A percentile compares a stretch with the other conserved stretches of the same genome.
These are phyloP conservation scores for Melinaea menophilus DNA, from an alignment of 2,888 invertebrate genomes.

Conservation along the genomic window DNA sequence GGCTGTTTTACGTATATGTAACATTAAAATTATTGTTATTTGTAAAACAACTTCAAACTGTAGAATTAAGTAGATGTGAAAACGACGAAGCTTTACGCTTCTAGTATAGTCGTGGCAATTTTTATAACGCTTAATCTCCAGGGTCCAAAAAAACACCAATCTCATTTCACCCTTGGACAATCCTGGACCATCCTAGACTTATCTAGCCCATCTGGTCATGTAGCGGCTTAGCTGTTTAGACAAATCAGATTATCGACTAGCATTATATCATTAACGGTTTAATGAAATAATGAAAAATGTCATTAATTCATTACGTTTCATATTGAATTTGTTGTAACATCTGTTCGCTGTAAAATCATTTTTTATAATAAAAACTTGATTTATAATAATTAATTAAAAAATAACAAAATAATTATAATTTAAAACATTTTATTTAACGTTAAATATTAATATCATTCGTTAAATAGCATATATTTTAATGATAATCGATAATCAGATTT, in stretches of 20 bases:
- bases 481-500: conserved; percentile 20
- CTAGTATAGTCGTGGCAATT: conserved; percentile 23
- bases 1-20: conserved; percentile 11
- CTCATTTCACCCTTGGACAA: conserved; percentile 64
- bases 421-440: no score
- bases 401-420: no score
- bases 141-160: conserved; percentile 75
- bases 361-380: neutral
- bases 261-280: conserved; percentile 2
- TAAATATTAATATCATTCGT: no score
- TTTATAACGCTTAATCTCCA: conserved; percentile 48
- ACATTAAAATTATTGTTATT: no score
- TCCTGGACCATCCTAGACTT: conserved; percentile 59
- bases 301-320: conserved; percentile 8
- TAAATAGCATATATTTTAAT: neutral
- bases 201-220: conserved; percentile 46
- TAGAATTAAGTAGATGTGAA: conserved; percentile 22
- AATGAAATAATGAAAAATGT: neutral
- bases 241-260: conserved; percentile 21
- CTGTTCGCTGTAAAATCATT: neutral
- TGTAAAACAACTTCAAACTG: conserved; percentile 19
- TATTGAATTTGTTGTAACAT: conserved; percentile 6
- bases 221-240: conserved; percentile 45
- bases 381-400: no score
- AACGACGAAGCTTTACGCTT: conserved; percentile 12